A percentile compares a stretch with the other conserved stretches of the same genome.
These are phyloP conservation scores for Aphelinus certus DNA, from an alignment of 1,140 invertebrate genomes.

Conservation along the genomic window DNA sequence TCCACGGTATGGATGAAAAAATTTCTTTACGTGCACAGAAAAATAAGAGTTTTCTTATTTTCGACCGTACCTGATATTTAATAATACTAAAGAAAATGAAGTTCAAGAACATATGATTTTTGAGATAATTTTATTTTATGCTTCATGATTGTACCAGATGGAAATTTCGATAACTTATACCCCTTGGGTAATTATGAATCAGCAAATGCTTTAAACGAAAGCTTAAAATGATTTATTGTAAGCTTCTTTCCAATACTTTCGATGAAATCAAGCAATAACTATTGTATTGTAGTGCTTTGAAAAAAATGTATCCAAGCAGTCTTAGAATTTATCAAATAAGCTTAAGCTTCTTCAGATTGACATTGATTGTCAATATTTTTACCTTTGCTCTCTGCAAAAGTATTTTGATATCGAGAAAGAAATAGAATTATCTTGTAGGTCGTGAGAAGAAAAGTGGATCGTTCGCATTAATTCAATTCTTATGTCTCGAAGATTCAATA, in stretches of 20 bases:
- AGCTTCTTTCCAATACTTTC: not conserved
- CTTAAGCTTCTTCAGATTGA: constrained; percentile 9
- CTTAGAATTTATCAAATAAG: not conserved
- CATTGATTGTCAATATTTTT: not conserved
- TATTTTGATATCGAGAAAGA: not conserved
- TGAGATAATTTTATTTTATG: no score
- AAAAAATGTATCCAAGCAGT: not conserved
- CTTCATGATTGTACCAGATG: no score
- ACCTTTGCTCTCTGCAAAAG: constrained; percentile 7
- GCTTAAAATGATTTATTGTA: not conserved
- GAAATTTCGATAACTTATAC: no score
- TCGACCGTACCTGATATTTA: no score
- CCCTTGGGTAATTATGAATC: no score
- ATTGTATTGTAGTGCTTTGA: constrained; percentile 9
- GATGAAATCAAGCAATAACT: not conserved
- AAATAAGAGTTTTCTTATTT: not conserved
- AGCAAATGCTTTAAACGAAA: constrained; percentile 6
- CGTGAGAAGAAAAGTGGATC: constrained; percentile 25
- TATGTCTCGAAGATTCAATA: constrained; percentile 5
- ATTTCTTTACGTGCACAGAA: no score
- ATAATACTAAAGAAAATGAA: no score
- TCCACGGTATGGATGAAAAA: no score
- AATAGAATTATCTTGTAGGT: not conserved
- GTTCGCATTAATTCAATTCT: constrained; percentile 13
- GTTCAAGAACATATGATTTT: no score